Base-by-base conservation (phyloP, 2,797 vertebrate species). In the Sphenopsis melanotis region DNA sequence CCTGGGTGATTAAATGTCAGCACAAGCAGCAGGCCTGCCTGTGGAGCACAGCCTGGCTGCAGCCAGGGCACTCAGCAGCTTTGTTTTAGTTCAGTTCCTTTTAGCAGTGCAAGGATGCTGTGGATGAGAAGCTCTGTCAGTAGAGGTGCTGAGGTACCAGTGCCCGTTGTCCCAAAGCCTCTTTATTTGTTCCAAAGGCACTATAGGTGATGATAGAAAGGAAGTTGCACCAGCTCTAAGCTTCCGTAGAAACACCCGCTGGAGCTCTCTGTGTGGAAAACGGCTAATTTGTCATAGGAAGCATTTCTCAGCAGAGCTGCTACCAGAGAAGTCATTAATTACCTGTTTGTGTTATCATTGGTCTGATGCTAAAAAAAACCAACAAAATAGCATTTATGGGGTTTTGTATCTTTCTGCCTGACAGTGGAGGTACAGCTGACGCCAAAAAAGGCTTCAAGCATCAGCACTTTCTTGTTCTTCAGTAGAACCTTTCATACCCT, bases 1-100 rank as follows among this genome's bases (percentile, higher is more conserved):
- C 76, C 65, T 56, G 39, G 39, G 57, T 81, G 94, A 88, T 95
- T 65, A 71, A 71, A 88, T 96, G 93, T 94, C 94, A 88, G 80
- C 72, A 87, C 87, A 44, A 37, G 64, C 82, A 78, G 87, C 74
- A 13, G 69, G 57, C 13, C 49, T 75, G 83, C 56, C 83, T 1
- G 1, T 41, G 46, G 83, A 77, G 42, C 3, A 3, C 68, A 49
- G 75, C 41, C 55, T 80, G 85, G 71, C 91, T 92, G 71, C 36
- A 76, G 56, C 6, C 24, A 23, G 69, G 69, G 61, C 70, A 75
- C 79, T 83, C 59, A 85, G 84, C 46, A 63, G 76, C 65, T 60
- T 56, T 66, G 84, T 37, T 79, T 72, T 24, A 57, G 61, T 44
- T 85, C 2, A 0, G 2, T 53, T 72, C 60, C 69, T 56, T 57